Evolutionary conservation across 1,140 invertebrate genomes (phyloP), one percentile per base, ranked within the genome.

Genomic region (Scaptomyza pallida): DNA sequence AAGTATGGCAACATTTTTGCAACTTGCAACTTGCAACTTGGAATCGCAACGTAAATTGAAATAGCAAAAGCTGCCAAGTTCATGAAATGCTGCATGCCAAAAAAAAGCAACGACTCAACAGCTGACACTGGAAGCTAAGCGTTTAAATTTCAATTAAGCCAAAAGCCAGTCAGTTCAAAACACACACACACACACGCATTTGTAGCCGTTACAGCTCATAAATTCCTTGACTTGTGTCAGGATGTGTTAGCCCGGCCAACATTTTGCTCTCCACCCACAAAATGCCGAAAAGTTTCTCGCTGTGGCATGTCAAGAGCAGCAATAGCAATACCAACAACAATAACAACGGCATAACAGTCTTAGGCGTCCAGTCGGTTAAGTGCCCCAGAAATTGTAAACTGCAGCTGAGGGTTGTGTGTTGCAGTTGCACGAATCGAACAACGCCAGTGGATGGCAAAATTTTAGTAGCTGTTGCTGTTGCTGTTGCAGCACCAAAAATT

Each of bases 71-170:
- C 51, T 70, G 74, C 67, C 74, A 72, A 70, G 37, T 68, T 59
- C 69, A 77, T 61, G 40, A 64, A 72, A 57, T 33, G 23, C 54
- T 57, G 43, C 45, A 19, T 71, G 60, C 41, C 72, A 72, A 64
- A 75, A 75, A 62, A 69, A 78, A 61, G 12, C 10, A 37, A 37
- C 12, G 74, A 62, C 54, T 65, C 69, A 72, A 69, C 82, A 54
- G 74, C 81, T 74, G 82, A 88, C 81, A 86, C 55, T 75, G 62
- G 62, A 62, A 61, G 68, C 71, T 69, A 81, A 88, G 76, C 82
- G 83, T 88, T 86, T 86, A 86, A 82, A 82, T 86, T 86, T 86
- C 82, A 86, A 86, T 86, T 86, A 86, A 86, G 71, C 67, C 82
- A 72, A 88, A 82, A 88, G 82, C 82, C 55, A 56, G 43, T 50